These are phyloP conservation scores for Entomyzon cyanotis DNA, from an alignment of 2,113 vertebrate species.

Conservation along the genomic window DNA sequence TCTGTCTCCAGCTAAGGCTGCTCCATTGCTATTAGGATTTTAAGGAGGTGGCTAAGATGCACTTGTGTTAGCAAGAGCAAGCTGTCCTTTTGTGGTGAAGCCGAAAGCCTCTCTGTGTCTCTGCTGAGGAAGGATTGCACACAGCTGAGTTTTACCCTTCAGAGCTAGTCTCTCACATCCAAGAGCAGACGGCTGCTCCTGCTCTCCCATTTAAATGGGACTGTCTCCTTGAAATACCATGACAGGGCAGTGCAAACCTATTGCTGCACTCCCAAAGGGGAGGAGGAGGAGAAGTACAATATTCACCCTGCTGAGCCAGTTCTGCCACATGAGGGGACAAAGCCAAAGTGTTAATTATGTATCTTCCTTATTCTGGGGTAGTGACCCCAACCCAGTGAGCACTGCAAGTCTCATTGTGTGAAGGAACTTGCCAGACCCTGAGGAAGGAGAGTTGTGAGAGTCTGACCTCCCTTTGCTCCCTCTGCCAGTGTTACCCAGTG, in stretches of 20 bases:
- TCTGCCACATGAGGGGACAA: background rate
- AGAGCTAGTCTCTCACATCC: background rate
- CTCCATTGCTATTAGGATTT: background rate
- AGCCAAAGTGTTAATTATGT: accelerated
- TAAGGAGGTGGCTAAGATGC: background rate
- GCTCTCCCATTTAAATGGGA: background rate
- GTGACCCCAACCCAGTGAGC: background rate
- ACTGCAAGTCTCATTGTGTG: background rate
- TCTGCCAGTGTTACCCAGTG: background rate
- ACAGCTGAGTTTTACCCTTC: background rate
- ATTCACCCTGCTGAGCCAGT: background rate
- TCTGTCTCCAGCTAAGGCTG: background rate
- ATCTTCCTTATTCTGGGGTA: background rate
- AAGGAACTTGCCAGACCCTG: background rate
- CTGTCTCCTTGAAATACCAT: background rate
- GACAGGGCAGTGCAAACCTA: background rate
- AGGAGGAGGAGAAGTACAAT: accelerated
- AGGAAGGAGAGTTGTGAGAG: background rate
- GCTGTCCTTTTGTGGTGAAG: background rate
- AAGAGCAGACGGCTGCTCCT: background rate
- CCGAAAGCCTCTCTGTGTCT: background rate
- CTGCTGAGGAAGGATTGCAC: background rate
- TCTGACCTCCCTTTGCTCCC: background rate
- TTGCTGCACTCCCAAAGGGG: background rate
- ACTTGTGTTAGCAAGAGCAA: background rate